Evolutionary conservation across 2,113 vertebrate species (phyloP).

Genomic region (Brevimyrus niger): DNA sequence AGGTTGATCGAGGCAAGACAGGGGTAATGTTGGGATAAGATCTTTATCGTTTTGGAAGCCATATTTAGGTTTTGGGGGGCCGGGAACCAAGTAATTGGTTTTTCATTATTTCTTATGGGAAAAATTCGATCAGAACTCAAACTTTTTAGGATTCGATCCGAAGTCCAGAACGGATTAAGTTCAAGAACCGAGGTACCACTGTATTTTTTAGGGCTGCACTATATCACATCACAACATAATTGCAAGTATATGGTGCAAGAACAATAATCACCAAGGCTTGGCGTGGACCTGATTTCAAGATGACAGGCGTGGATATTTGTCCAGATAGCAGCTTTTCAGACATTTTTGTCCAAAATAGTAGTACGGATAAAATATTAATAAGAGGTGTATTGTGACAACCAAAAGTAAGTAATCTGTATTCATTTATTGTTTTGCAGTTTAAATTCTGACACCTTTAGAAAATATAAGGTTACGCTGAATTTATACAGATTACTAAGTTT

Average conservation of each 20-base stretch:
- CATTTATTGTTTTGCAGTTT: not conserved
- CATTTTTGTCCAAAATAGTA: not conserved
- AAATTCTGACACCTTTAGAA: not conserved
- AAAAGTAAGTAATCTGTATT: not conserved
- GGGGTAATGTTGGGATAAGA: no score
- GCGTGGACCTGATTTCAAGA: no score
- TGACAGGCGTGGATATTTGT: not conserved
- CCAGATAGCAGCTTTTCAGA: not conserved
- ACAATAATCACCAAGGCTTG: not conserved
- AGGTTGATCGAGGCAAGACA: no score
- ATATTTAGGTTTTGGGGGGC: no score
- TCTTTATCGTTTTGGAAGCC: no score
- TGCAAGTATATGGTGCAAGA: not conserved
- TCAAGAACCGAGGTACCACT: no score
- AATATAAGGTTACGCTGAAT: not conserved
- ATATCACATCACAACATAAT: not conserved
- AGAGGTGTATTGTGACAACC: not conserved
- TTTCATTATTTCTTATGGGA: no score
- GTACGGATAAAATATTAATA: not conserved
- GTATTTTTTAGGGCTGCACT: not conserved
- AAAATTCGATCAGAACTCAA: no score
- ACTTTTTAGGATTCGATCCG: no score
- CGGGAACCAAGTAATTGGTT: no score
- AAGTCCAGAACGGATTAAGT: no score
- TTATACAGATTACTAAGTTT: not conserved